A percentile compares a stretch with the other conserved stretches of the same genome.
Conservation (phyloP, 1,140 invertebrate species). For the Drosophila miranda region DNA sequence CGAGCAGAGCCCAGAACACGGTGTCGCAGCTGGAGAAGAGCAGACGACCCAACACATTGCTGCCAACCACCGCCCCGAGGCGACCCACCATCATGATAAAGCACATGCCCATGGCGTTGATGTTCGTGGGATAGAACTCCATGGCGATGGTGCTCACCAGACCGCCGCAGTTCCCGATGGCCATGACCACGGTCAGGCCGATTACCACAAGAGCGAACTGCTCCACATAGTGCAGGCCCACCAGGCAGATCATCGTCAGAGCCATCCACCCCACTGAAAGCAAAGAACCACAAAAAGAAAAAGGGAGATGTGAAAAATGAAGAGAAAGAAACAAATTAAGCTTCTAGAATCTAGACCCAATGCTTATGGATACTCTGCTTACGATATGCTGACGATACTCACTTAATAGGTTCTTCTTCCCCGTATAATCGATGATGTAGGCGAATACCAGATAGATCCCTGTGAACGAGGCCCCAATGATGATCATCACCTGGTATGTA, state of each 20-base stretch:
- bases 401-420: constrained; percentile 73
- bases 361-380: neutral
- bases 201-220: constrained; percentile 58
- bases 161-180: constrained; percentile 79
- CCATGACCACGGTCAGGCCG: constrained; percentile 66
- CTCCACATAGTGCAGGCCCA: constrained; percentile 53
- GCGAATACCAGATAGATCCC: constrained; percentile 70
- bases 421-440: constrained; percentile 68
- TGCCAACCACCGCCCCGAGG: constrained; percentile 81
- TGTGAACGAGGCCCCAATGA: constrained; percentile 66
- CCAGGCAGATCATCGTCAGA: constrained; percentile 43
- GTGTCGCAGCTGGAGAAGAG: constrained; percentile 76
- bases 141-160: constrained; percentile 80
- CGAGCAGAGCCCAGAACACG: constrained; percentile 66
- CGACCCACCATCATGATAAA: constrained; percentile 82
- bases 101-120: constrained; percentile 83
- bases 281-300: neutral
- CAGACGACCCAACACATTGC: constrained; percentile 75
- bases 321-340: too few relatives aligned
- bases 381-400: constrained; percentile 13
- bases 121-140: constrained; percentile 82
- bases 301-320: neutral
- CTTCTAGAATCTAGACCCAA: too few relatives aligned
- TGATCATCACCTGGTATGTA: constrained; percentile 66
- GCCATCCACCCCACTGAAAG: constrained; percentile 63